Base-by-base conservation (phyloP, 2,888 invertebrate species). In the Agriotes lineatus region DNA sequence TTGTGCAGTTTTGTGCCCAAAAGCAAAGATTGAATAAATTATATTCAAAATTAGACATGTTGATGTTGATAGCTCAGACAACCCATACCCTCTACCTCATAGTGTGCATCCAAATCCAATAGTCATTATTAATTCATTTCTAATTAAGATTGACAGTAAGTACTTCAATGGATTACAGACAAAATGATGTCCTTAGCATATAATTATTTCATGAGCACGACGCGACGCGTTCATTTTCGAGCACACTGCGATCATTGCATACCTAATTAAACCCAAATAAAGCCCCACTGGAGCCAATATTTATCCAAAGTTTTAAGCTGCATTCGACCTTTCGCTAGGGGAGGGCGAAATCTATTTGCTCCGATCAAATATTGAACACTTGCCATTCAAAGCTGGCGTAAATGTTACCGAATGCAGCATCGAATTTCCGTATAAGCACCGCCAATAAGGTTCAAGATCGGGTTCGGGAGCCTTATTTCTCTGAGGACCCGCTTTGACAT, bases 301-400 rank as follows among this genome's bases (percentile, higher is more conserved):
- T 74, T 72, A 70, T 70, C 42, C 61, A 71, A 68, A 69, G 69
- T 72, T 73, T 72, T 70, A 73, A 72, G 69, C 62, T 65, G 48
- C 70, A 63, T 70, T 71, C 72, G 72, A 74, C 74, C 74, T 74
- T 74, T 74, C 52, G 50, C 42, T 65, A 54, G 68, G 69, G 71
- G 77, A 75, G 75, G 77, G 77, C 70, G 72, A 77, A 79, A 76
- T 79, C 80, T 78, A 50, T 80, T 80, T 78, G 76, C 74, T 73
- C 70, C 78, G 77, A 74, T 79, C 79, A 80, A 80, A 80, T 79
- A 80, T 80, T 80, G 77, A 80, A 75, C 76, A 77, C 74, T 74
- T 74, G 75, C 75, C 70, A 75, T 78, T 74, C 72, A 70, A 59
- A 67, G 56, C 58, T 59, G 65, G 59, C 72, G 59, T 71, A 69